phyloP scores from a whole-genome alignment of 2,888 invertebrate genomes.

The Ormyrus rosae region DNA sequence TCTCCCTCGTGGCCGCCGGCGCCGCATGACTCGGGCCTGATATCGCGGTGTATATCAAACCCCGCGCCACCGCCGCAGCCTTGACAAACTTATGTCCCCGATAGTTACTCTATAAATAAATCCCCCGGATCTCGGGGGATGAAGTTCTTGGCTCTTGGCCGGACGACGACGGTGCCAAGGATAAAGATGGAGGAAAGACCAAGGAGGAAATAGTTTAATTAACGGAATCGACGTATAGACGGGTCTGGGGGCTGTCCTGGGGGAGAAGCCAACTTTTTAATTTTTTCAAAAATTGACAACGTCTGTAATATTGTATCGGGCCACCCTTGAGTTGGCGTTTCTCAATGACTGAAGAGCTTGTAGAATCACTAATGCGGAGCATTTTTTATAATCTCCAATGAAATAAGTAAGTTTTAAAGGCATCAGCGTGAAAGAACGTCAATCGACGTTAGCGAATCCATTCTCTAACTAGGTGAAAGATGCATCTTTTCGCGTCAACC shows the following conservation, averaged over 20 bases:
- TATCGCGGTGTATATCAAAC: constrained; percentile 60
- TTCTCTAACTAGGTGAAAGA: constrained; percentile 27
- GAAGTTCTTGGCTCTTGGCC: constrained; percentile 1
- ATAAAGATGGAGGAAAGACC: constrained; percentile 3
- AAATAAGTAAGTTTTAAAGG: too few species aligned
- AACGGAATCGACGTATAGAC: neutral
- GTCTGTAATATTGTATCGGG: constrained; percentile 28
- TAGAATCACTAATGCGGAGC: too few species aligned
- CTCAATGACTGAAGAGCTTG: too few species aligned
- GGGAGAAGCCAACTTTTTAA: constrained; percentile 26
- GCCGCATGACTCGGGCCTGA: constrained; percentile 21
- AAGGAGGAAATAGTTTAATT: constrained; percentile 50
- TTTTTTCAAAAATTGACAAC: constrained; percentile 19
- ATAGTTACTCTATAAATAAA: constrained; percentile 71
- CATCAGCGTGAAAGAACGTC: neutral
- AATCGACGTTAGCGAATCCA: constrained; percentile 38
- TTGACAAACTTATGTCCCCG: constrained; percentile 70
- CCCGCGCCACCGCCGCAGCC: constrained; percentile 43
- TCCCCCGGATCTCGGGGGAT: constrained; percentile 53
- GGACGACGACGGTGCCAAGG: neutral
- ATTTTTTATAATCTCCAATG: too few species aligned
- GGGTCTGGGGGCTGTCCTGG: neutral
- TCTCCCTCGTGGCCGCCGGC: constrained; percentile 66
- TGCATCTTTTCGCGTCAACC: constrained; percentile 48
- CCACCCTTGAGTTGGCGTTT: neutral